A percentile compares a stretch with the other conserved stretches of the same genome.
These are phyloP conservation scores for Limnephilus rhombicus DNA, from an alignment of 2,888 invertebrate species.

Conservation along the genomic window DNA sequence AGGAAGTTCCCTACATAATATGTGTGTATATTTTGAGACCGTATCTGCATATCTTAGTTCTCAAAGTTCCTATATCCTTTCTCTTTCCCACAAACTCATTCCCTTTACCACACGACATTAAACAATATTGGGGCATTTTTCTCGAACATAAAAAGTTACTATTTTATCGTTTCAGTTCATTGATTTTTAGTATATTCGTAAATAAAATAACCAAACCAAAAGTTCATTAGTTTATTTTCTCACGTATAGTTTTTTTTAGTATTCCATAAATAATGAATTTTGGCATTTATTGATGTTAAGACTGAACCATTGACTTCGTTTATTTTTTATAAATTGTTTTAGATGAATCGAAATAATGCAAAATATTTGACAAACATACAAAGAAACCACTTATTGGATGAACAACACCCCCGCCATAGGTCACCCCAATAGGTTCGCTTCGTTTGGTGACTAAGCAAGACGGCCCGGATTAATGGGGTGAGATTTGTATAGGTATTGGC, in stretches of 20 bases:
- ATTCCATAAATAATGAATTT: not conserved
- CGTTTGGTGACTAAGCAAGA: no score
- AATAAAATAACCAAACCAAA: not conserved
- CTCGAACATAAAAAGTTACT: not conserved
- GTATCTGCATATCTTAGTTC: not conserved
- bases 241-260: not conserved
- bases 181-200: not conserved
- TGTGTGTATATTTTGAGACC: not conserved
- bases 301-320: no score
- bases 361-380: no score
- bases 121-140: not conserved
- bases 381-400: no score
- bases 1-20: not conserved
- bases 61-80: not conserved
- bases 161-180: not conserved
- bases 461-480: no score
- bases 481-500: no score
- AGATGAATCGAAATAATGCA: no score
- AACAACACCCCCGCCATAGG: no score
- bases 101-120: not conserved
- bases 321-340: no score
- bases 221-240: not conserved
- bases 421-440: no score
- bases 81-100: not conserved
- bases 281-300: no score